Base-by-base conservation (phyloP, 1,140 invertebrate genomes). In the Pseudomyrmex flavicornis region DNA sequence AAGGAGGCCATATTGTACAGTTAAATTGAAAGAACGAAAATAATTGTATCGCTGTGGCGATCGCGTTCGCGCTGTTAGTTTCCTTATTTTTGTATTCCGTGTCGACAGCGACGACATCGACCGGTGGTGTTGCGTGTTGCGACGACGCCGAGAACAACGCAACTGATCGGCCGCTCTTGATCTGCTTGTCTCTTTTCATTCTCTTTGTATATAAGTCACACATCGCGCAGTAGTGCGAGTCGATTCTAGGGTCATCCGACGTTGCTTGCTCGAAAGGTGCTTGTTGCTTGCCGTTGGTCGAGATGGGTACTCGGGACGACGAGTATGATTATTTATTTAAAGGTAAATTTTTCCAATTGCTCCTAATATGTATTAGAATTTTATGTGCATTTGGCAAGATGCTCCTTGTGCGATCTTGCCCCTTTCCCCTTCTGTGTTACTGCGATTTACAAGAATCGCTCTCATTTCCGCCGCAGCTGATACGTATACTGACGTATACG, bases 241-340 rank as follows among this genome's bases (percentile, higher is more conserved):
- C 58, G 66, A 84, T 68, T 76, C 79, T 87, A 82, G 72, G 77
- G 22, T 13, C 56, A 89, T 54, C 82, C 54, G 44, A 88, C 84
- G 75, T 89, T 74, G 79, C 15, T 76, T 84, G 62, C 83, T 46
- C 75, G 7, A 70, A 82, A 86, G 85, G 83, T 86, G 77, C 85
- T 88, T 83, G 62, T 91, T 89, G 85, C 87, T 89, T 87, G 82
- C 86, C 88, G 89, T 84, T 35, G 68, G 80, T 90, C 95, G 96
- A 96, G 95, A 99, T 98, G 98, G 98, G 97, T 95, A 98, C 97
- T 95, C 98, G 98, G 95, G 99, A 99, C 96, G 99, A 99, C 95
- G 99, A 99, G 96, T 99, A 99, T 95, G 99, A 99, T 96, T 99
- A 99, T 97, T 97, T 99, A 95, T 99, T 99, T 95, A 99, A 99